Percentiles rank a stretch among this genome's conserved stretches.
Evolutionary conservation across 2,888 invertebrate genomes (phyloP).

Genomic region (Volucella bombylans): DNA sequence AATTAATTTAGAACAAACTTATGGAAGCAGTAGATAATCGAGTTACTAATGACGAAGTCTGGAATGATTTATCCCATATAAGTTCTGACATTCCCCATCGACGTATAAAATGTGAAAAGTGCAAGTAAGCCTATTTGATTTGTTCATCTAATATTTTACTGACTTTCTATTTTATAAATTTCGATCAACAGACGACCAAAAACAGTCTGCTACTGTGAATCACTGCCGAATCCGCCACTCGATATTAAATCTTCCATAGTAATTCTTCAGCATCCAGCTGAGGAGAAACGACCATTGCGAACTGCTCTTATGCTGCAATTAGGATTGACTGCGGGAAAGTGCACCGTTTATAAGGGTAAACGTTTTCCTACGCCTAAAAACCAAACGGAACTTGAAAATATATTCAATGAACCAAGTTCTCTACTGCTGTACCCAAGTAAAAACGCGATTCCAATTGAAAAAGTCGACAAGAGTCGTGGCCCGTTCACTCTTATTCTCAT

Average conservation of each 20-base stretch:
- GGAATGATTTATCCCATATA: slow-evolving; percentile 89
- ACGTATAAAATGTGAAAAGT: slow-evolving; percentile 87
- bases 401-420: slow-evolving; percentile 86
- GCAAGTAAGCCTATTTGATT: slow-evolving; percentile 85
- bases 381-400: slow-evolving; percentile 84
- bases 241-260: slow-evolving; percentile 88
- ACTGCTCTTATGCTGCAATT: slow-evolving; percentile 95
- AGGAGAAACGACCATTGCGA: slow-evolving; percentile 93
- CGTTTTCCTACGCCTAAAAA: slow-evolving; percentile 88
- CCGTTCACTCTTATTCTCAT: slow-evolving; percentile 91
- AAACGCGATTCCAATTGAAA: slow-evolving; percentile 87
- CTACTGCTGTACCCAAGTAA: slow-evolving; percentile 91
- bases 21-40: slow-evolving; percentile 52
- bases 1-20: neutral
- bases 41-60: slow-evolving; percentile 82
- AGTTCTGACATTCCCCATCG: slow-evolving; percentile 89
- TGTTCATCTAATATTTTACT: neutral
- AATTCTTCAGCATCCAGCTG: slow-evolving; percentile 95
- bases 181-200: slow-evolving; percentile 88
- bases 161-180: neutral
- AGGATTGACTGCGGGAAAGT: slow-evolving; percentile 89
- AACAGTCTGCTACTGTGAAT: slow-evolving; percentile 95
- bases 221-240: slow-evolving; percentile 88
- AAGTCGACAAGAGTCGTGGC: slow-evolving; percentile 82
- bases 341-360: slow-evolving; percentile 88